Evolutionary conservation across 2,888 invertebrate species (phyloP).

Genomic region (Nemurella pictetii): DNA sequence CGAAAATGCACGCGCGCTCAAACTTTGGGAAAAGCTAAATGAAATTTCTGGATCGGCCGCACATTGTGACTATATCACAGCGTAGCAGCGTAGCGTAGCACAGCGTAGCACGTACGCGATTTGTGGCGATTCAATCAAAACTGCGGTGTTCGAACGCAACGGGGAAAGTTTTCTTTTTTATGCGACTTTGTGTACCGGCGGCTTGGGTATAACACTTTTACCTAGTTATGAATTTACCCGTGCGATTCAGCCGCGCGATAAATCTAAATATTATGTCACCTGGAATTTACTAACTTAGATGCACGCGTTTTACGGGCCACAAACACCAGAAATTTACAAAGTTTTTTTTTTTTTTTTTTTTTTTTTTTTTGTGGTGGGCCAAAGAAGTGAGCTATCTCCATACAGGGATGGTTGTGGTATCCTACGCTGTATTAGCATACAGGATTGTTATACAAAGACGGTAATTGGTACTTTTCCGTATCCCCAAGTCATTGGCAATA

Average conservation of each 20-base stretch:
- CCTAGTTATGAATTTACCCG: background rate
- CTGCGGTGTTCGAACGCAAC: background rate
- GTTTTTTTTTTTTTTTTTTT: no score
- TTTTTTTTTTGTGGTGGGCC: no score
- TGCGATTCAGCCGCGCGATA: background rate
- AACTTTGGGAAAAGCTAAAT: slow-evolving; percentile 33
- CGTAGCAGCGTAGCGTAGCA: background rate
- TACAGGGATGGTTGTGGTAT: no score
- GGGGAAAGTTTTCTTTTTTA: background rate
- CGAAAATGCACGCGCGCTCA: background rate
- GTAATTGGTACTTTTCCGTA: no score
- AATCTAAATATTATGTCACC: background rate
- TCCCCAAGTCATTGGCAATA: no score
- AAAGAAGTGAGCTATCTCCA: no score
- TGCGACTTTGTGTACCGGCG: background rate
- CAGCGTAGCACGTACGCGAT: background rate
- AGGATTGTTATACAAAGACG: no score
- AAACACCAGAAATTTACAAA: no score
- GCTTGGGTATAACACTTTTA: background rate
- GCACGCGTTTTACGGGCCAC: background rate
- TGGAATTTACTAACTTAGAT: background rate
- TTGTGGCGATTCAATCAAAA: slow-evolving; percentile 8
- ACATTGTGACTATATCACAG: slow-evolving; percentile 1
- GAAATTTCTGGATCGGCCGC: slow-evolving; percentile 17
- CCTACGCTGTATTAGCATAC: no score